Conservation (phyloP, 2,113 vertebrate species). For the Chlorodrepanis virens region DNA sequence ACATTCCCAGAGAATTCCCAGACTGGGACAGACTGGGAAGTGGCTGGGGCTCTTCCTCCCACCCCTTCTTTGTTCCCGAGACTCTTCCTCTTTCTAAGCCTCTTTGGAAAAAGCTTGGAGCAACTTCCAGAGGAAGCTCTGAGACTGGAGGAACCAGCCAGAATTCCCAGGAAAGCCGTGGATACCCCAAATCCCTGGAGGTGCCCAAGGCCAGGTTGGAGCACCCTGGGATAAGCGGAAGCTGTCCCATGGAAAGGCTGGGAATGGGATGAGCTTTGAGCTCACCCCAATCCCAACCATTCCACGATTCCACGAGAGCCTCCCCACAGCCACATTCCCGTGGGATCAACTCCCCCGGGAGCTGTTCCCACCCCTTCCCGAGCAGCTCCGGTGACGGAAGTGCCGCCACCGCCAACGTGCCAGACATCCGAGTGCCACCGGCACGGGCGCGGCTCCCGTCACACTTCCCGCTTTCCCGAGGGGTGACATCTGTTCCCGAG, state of each 20-base stretch:
- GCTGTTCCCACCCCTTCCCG: neutral
- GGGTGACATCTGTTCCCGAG: neutral
- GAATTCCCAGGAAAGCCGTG: neutral
- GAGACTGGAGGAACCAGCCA: neutral
- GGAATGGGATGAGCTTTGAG: neutral
- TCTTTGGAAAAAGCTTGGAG: rapidly evolving
- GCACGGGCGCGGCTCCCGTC: neutral
- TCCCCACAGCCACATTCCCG: rapidly evolving
- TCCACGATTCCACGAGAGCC: rapidly evolving
- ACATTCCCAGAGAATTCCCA: neutral
- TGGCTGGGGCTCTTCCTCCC: rapidly evolving
- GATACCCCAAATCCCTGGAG: neutral
- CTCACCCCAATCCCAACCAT: rapidly evolving
- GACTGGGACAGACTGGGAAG: rapidly evolving
- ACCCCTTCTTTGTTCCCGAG: rapidly evolving
- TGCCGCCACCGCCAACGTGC: neutral
- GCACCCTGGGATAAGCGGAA: rapidly evolving
- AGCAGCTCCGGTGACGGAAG: neutral
- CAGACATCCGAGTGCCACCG: neutral
- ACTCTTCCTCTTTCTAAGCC: neutral
- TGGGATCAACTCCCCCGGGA: neutral
- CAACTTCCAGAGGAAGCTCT: rapidly evolving
- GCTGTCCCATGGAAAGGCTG: rapidly evolving
- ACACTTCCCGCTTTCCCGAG: neutral
- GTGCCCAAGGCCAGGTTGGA: rapidly evolving